These are phyloP conservation scores for Percopsis omiscomaycus DNA, from an alignment of 2,797 vertebrate genomes.

Conservation along the genomic window DNA sequence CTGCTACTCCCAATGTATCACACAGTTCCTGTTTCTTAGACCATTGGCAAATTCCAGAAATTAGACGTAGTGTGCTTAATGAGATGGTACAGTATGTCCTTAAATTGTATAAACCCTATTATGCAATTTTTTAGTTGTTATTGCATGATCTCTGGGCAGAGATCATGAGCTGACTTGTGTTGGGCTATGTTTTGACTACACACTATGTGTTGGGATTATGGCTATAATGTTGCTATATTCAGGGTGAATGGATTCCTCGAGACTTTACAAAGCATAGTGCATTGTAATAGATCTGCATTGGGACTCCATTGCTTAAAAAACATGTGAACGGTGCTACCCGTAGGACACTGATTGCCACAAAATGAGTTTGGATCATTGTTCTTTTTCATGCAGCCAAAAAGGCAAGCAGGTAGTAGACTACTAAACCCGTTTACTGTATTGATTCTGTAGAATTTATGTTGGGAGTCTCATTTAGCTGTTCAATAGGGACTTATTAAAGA, in stretches of 20 bases:
- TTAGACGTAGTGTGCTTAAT: not conserved
- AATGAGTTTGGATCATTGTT: not conserved
- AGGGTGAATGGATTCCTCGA: constrained; percentile 1
- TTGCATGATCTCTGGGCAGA: no score
- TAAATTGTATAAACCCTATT: no score
- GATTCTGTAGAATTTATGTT: not conserved
- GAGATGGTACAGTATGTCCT: no score
- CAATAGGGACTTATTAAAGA: constrained; percentile 59
- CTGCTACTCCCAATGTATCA: constrained; percentile 14
- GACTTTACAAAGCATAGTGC: not conserved
- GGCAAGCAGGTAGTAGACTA: not conserved
- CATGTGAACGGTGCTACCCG: no score
- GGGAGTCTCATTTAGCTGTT: constrained; percentile 21
- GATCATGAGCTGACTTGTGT: not conserved
- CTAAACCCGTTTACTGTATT: not conserved
- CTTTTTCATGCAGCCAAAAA: not conserved
- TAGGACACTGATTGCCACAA: not conserved
- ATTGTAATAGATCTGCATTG: no score
- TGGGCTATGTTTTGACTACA: not conserved
- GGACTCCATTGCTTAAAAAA: no score
- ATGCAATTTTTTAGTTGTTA: no score
- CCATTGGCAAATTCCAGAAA: constrained; percentile 30
- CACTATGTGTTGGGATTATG: not conserved
- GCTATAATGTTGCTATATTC: not conserved
- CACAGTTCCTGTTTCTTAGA: constrained; percentile 37